Conservation (phyloP, 2,888 invertebrate genomes). For the Acleris sparsana region DNA sequence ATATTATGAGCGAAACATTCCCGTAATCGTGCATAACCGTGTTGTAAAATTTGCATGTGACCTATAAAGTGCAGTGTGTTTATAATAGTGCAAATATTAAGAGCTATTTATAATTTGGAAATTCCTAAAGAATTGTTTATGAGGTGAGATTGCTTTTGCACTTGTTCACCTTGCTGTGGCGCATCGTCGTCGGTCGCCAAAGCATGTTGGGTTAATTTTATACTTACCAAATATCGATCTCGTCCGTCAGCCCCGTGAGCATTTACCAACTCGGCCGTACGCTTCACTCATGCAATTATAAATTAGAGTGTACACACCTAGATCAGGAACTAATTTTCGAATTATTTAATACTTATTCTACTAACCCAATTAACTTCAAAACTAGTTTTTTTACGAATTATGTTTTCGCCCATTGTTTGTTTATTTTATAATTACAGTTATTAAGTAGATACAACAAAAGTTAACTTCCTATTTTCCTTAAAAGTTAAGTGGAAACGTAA, state of each 20-base stretch:
- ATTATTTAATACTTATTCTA: no score
- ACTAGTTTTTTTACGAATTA: no score
- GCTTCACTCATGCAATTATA: no score
- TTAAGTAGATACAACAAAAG: no score
- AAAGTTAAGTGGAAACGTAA: background rate
- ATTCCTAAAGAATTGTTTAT: conserved; percentile 24
- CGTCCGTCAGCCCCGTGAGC: background rate
- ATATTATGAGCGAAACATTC: conserved; percentile 22
- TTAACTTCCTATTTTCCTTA: conserved; percentile 5
- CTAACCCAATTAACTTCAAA: no score
- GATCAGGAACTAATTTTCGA: no score
- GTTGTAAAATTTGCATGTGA: conserved; percentile 13
- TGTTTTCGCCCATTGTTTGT: no score
- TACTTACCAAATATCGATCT: conserved; percentile 29
- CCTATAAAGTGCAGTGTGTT: background rate
- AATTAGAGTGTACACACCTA: no score
- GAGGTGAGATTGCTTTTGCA: conserved; percentile 32
- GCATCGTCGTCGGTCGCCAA: conserved; percentile 3
- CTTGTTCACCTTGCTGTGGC: conserved; percentile 6
- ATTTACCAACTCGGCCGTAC: background rate
- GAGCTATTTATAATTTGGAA: conserved; percentile 31
- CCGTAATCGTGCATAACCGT: conserved; percentile 10
- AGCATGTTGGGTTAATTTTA: conserved; percentile 8
- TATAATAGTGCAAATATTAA: conserved; percentile 22
- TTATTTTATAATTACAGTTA: no score